Conservation (phyloP, 2,113 vertebrate species). For the Loxodonta africana region DNA sequence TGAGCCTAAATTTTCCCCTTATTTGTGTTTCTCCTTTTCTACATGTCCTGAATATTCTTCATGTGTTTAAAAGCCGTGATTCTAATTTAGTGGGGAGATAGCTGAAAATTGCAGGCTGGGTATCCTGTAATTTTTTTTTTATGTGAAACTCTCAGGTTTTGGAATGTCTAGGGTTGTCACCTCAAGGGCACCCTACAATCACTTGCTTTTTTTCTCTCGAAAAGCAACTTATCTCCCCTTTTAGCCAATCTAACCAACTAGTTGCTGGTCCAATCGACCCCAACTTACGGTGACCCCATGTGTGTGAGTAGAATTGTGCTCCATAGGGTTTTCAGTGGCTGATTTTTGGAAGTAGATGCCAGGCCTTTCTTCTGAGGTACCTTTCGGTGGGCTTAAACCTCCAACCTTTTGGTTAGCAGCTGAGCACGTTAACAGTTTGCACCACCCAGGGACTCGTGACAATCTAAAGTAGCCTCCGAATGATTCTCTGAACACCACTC, state of each 20-base stretch:
- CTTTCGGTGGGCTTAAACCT: background rate
- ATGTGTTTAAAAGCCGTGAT: background rate
- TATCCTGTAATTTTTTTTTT: background rate
- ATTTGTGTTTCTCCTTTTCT: background rate
- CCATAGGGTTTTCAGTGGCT: background rate
- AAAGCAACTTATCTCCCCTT: constrained; percentile 21
- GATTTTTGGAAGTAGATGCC: background rate
- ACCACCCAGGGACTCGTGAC: background rate
- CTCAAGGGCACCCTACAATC: background rate
- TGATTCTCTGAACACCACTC: background rate
- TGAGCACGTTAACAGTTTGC: background rate
- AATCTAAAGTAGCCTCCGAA: background rate
- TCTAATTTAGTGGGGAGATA: constrained; percentile 4
- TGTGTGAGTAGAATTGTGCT: background rate
- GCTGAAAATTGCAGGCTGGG: background rate
- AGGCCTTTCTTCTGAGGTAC: background rate
- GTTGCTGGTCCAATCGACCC: background rate
- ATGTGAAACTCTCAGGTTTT: background rate
- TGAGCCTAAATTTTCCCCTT: constrained; percentile 24
- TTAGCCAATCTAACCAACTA: background rate
- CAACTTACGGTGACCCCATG: background rate
- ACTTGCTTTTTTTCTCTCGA: background rate
- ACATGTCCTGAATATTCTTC: background rate
- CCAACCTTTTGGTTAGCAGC: background rate
- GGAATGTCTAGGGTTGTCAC: background rate